These are phyloP conservation scores for Drosophila buzzatii DNA, from an alignment of 2,888 invertebrate species.

Conservation along the genomic window DNA sequence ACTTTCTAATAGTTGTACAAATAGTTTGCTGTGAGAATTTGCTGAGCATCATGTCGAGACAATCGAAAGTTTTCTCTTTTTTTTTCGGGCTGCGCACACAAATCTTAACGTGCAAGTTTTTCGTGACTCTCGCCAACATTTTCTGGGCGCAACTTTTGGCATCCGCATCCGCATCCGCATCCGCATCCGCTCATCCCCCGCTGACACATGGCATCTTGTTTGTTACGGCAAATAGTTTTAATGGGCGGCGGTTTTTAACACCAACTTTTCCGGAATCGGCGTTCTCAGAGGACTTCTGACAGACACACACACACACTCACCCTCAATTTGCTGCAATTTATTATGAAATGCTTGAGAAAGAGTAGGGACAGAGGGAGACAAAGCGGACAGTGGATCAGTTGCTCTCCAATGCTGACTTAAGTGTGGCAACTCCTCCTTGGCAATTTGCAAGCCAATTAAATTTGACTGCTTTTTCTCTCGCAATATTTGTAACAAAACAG, in stretches of 20 bases:
- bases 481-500: constrained; percentile 50
- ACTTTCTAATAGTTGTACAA: constrained; percentile 74
- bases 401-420: neutral
- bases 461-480: constrained; percentile 65
- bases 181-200: neutral
- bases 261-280: constrained; percentile 50
- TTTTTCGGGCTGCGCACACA: constrained; percentile 42
- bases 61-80: constrained; percentile 56
- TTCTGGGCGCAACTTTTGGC: constrained; percentile 21
- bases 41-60: constrained; percentile 51
- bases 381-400: neutral
- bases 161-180: constrained; percentile 5
- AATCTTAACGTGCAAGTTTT: constrained; percentile 50
- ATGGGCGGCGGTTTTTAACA: constrained; percentile 70
- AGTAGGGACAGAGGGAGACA: neutral
- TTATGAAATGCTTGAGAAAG: constrained; percentile 60
- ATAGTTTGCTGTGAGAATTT: constrained; percentile 60
- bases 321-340: constrained; percentile 69
- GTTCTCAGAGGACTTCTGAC: constrained; percentile 45
- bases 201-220: constrained; percentile 36
- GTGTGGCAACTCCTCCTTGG: constrained; percentile 24
- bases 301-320: neutral
- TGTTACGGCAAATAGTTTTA: constrained; percentile 76
- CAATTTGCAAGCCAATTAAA: constrained; percentile 80
- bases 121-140: constrained; percentile 16